Percentiles rank a stretch among this genome's conserved stretches.
Evolutionary conservation across 2,797 vertebrate species (phyloP).

Genomic region (Pelodytes ibericus): DNA sequence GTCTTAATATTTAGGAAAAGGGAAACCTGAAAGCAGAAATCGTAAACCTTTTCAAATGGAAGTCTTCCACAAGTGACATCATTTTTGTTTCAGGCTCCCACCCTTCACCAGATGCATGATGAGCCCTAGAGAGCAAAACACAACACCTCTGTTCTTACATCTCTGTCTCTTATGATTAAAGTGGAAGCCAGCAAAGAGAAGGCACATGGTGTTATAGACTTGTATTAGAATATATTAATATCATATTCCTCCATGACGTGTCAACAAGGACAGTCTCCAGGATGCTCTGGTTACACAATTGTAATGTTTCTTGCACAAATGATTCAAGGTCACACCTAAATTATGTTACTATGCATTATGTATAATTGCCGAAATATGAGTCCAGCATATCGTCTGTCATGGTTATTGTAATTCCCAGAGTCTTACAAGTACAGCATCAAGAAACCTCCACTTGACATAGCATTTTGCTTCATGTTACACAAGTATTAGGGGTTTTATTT

Average conservation of each 20-base stretch:
- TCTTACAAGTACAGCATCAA: no score
- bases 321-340: constrained; percentile 20
- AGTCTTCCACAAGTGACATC: constrained; percentile 7
- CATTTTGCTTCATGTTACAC: no score
- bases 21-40: constrained; percentile 16
- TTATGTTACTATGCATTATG: no score
- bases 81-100: constrained; percentile 30
- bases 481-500: no score
- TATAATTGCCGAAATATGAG: constrained; percentile 10
- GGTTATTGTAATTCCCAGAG: no score
- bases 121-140: constrained; percentile 15
- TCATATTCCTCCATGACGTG: background rate
- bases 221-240: no score
- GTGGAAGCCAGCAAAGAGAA: no score
- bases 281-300: constrained; percentile 17
- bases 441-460: no score
- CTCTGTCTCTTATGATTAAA: constrained; percentile 3
- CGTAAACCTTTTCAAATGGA: constrained; percentile 33
- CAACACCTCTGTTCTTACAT: constrained; percentile 1
- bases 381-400: constrained; percentile 6
- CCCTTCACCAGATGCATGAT: constrained; percentile 53
- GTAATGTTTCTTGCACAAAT: constrained; percentile 28
- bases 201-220: no score
- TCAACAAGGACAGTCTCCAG: constrained; percentile 7
- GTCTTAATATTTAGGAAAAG: constrained; percentile 38